These are phyloP conservation scores for Egretta garzetta DNA, from an alignment of 2,113 vertebrate genomes.

Conservation along the genomic window DNA sequence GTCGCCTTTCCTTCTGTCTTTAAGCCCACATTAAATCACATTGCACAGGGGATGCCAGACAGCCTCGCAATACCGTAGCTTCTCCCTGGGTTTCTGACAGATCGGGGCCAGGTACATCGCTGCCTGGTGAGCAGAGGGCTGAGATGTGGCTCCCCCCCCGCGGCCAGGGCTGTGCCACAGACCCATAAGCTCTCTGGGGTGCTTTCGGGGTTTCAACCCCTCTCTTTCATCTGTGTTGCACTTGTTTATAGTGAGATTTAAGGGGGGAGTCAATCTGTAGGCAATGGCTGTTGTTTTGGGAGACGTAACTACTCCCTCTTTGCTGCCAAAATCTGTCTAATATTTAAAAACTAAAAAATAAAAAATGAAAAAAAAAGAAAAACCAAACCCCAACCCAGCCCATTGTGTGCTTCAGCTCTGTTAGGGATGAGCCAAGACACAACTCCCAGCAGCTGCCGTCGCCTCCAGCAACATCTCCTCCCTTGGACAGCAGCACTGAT, in stretches of 20 bases:
- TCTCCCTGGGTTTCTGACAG: neutral
- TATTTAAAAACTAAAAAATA: conserved; percentile 21
- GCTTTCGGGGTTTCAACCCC: neutral
- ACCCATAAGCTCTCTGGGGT: neutral
- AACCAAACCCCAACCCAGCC: neutral
- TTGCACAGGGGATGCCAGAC: neutral
- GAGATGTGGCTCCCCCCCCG: rapidly evolving
- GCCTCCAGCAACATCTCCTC: conserved; percentile 22
- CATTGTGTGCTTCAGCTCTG: neutral
- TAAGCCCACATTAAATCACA: neutral
- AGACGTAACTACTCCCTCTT: neutral
- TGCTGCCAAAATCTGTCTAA: neutral
- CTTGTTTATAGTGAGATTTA: neutral
- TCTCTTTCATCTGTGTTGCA: neutral
- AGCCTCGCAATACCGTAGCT: neutral
- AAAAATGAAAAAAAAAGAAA: neutral
- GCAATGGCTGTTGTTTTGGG: neutral
- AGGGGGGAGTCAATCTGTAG: neutral
- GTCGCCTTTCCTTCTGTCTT: neutral
- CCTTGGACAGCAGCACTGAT: neutral
- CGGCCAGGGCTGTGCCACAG: neutral
- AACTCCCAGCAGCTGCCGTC: conserved; percentile 31
- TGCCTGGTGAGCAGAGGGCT: neutral
- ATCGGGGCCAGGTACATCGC: rapidly evolving
- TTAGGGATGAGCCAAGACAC: neutral